A percentile compares a stretch with the other conserved stretches of the same genome.
phyloP scores from a whole-genome alignment of 1,140 invertebrate species.

The Linepithema humile region DNA sequence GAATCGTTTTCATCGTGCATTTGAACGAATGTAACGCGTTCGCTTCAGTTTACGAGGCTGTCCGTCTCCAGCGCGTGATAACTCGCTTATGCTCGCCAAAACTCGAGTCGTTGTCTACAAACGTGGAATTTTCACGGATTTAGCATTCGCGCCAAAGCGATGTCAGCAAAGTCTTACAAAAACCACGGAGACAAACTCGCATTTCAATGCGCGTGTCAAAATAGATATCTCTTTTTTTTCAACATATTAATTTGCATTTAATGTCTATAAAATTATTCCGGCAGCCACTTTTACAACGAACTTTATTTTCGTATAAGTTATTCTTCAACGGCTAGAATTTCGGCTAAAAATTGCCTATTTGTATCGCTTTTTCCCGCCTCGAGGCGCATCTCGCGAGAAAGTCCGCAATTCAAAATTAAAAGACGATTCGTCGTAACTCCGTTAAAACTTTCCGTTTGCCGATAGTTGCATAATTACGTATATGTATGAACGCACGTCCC shows the following conservation, averaged over 20 bases:
- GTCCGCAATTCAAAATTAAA: not conserved
- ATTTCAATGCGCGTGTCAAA: not conserved
- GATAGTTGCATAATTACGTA: constrained; percentile 29
- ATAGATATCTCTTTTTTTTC: not conserved
- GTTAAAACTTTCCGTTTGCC: constrained; percentile 18
- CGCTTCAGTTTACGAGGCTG: constrained; percentile 43
- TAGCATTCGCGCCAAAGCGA: constrained; percentile 12
- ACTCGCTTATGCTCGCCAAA: constrained; percentile 56
- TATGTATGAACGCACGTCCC: no score
- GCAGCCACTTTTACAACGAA: not conserved
- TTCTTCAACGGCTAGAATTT: no score
- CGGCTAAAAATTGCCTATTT: no score
- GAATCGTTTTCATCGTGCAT: constrained; percentile 26
- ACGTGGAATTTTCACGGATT: constrained; percentile 52
- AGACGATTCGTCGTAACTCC: not conserved
- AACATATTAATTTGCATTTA: not conserved
- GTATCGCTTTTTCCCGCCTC: no score
- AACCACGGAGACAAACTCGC: not conserved
- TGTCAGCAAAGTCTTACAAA: constrained; percentile 30
- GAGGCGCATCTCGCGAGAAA: not conserved
- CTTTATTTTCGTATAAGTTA: not conserved
- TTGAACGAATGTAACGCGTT: constrained; percentile 39
- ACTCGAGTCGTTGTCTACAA: constrained; percentile 54
- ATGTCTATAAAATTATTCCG: not conserved
- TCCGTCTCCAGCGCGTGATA: constrained; percentile 6